Percentiles rank a stretch among this genome's conserved stretches.
Conservation (phyloP, 2,888 invertebrate genomes). For the Epinotia bilunana region DNA sequence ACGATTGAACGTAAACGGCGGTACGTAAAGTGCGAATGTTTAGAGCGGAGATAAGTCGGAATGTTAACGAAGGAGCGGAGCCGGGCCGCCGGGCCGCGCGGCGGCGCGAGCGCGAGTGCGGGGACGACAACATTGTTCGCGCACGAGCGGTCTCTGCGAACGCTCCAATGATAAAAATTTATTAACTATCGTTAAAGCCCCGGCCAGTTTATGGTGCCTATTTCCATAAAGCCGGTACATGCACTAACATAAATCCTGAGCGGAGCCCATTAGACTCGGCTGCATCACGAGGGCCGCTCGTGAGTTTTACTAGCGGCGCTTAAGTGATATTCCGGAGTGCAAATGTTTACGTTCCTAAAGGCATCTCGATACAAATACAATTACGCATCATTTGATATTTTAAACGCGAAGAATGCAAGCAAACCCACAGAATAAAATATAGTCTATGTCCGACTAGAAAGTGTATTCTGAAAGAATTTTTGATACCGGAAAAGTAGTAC, state of each 20-base stretch:
- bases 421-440: too few species aligned
- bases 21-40: slow-evolving; percentile 64
- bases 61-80: slow-evolving; percentile 67
- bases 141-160: slow-evolving; percentile 53
- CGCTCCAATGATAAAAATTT: slow-evolving; percentile 78
- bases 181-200: slow-evolving; percentile 77
- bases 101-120: slow-evolving; percentile 51
- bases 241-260: slow-evolving; percentile 72
- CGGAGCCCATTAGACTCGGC: slow-evolving; percentile 85
- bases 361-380: slow-evolving; percentile 54
- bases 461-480: too few species aligned
- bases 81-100: slow-evolving; percentile 50
- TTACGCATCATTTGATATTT: slow-evolving; percentile 11
- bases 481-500: too few species aligned
- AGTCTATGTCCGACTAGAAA: too few species aligned
- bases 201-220: slow-evolving; percentile 71
- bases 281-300: slow-evolving; percentile 58
- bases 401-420: too few species aligned
- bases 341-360: slow-evolving; percentile 62
- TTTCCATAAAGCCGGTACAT: slow-evolving; percentile 72
- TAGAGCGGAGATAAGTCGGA: slow-evolving; percentile 65
- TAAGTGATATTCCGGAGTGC: slow-evolving; percentile 62
- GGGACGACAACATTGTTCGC: slow-evolving; percentile 51
- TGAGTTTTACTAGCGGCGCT: slow-evolving; percentile 59
- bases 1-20: slow-evolving; percentile 56